A percentile compares a stretch with the other conserved stretches of the same genome.
Evolutionary conservation across 2,113 vertebrate species (phyloP).

Genomic region (Corythoichthys haematopterus): DNA sequence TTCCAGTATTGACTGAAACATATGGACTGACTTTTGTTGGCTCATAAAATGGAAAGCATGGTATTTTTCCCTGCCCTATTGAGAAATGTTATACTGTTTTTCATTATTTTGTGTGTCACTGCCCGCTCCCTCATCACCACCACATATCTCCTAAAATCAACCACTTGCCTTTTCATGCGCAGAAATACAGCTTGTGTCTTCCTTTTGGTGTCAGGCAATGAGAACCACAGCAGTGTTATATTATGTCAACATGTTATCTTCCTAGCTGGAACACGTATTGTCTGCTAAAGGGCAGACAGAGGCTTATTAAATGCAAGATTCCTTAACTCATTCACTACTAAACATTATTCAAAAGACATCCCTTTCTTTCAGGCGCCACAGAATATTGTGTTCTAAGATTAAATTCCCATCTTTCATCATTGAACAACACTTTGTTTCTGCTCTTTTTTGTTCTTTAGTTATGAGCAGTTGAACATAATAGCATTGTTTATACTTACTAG

Average conservation of each 20-base stretch:
- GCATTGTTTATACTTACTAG: no score
- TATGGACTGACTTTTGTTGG: conserved; percentile 1
- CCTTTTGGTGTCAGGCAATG: not conserved
- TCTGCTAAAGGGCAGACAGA: not conserved
- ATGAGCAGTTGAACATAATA: no score
- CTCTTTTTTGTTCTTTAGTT: no score
- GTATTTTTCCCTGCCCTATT: not conserved
- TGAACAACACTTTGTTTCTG: no score
- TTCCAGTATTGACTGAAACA: conserved; percentile 5
- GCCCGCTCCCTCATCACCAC: not conserved
- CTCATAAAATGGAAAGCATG: not conserved
- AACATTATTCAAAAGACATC: no score
- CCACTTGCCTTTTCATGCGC: not conserved
- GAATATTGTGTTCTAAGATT: no score
- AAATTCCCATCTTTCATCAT: no score
- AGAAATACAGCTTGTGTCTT: not conserved
- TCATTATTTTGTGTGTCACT: not conserved
- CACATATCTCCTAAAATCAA: not conserved
- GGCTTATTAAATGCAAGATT: not conserved
- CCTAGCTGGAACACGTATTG: not conserved
- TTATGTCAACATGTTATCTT: not conserved
- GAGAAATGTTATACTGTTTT: not conserved
- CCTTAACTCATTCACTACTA: not conserved
- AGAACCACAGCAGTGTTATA: not conserved
- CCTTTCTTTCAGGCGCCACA: no score